Evolutionary conservation across 2,797 vertebrate genomes (phyloP), one percentile per base, ranked within the genome.

Genomic region (Rhodeus uyekii): DNA sequence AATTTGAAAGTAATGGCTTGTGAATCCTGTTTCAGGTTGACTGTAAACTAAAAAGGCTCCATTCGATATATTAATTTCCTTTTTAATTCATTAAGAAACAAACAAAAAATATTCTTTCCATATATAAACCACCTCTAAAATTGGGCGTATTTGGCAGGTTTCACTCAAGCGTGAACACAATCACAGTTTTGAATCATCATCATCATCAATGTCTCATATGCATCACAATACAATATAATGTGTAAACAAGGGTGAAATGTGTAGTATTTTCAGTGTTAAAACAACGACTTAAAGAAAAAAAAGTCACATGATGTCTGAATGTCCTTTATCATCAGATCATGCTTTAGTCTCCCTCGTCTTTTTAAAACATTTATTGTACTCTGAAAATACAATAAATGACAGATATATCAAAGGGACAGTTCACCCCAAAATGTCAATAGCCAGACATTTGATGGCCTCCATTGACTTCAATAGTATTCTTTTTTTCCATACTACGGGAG

Each of bases 21-120:
- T 24, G n/a, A 14, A 42, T 42, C 36, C 1, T n/a, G 0, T 39
- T 75, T 63, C 38, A 18, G 34, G 36, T 13, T 36, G 29, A 12
- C 2, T 8, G 10, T 19, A 27, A 78, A 39, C 1, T 4, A 53
- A 68, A 22, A 2, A 6, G 8, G n/a, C 77, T 22, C 4, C 6
- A 38, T 12, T 13, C 27, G 48, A 58, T 69, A 12, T 58, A 79
- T 34, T 29, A 22, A 58, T 42, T 16, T 9, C 8, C 36, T 22
- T 68, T 79, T 55, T n/a, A 69, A 69, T 79, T 9, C 38, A 50
- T 72, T n/a, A 60, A 36, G 29, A 48, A 64, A 24, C 24, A 16
- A n/a, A n/a, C n/a, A 19, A 55, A 39, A 42, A n/a, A 29, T 68
- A 77, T 64, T 48, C 75, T 76, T 22, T 63, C 22, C 19, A 5